Percentiles rank a stretch among this genome's conserved stretches.
phyloP scores from a whole-genome alignment of 2,888 invertebrate genomes.

The Crocallis elinguaria region DNA sequence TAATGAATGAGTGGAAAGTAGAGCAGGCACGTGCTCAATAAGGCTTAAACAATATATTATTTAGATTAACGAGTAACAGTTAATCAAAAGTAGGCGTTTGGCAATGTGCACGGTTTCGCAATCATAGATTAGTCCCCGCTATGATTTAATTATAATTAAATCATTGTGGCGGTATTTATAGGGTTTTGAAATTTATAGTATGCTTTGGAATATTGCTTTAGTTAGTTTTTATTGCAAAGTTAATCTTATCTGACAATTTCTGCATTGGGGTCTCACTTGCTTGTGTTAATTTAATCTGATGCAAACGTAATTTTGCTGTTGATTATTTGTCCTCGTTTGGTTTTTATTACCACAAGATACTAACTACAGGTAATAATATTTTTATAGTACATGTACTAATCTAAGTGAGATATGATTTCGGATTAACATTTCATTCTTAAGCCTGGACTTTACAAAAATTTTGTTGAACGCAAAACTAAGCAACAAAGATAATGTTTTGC shows the following conservation, averaged over 20 bases:
- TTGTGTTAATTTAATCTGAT: not conserved
- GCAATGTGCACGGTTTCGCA: constrained; percentile 34
- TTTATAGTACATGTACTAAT: too few relatives aligned
- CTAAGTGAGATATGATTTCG: too few relatives aligned
- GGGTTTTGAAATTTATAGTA: constrained; percentile 6
- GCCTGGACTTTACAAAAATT: too few relatives aligned
- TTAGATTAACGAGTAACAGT: constrained; percentile 27
- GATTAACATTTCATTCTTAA: too few relatives aligned
- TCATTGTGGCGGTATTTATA: not conserved
- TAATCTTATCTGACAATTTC: not conserved
- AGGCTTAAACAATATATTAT: constrained; percentile 8
- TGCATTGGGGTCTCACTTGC: not conserved
- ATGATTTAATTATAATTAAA: constrained; percentile 7
- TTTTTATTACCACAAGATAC: not conserved
- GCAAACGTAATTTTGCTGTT: not conserved
- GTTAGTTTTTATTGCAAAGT: constrained; percentile 3
- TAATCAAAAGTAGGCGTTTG: constrained; percentile 37
- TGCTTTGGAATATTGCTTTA: not conserved
- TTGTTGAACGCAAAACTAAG: too few relatives aligned
- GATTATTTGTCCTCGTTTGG: not conserved
- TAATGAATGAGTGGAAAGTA: constrained; percentile 39
- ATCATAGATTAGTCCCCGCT: not conserved
- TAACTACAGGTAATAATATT: too few relatives aligned
- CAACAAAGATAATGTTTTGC: too few relatives aligned
- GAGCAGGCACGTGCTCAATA: constrained; percentile 48